These are phyloP conservation scores for Drosophila obscura DNA, from an alignment of 1,140 invertebrate species.

Conservation along the genomic window DNA sequence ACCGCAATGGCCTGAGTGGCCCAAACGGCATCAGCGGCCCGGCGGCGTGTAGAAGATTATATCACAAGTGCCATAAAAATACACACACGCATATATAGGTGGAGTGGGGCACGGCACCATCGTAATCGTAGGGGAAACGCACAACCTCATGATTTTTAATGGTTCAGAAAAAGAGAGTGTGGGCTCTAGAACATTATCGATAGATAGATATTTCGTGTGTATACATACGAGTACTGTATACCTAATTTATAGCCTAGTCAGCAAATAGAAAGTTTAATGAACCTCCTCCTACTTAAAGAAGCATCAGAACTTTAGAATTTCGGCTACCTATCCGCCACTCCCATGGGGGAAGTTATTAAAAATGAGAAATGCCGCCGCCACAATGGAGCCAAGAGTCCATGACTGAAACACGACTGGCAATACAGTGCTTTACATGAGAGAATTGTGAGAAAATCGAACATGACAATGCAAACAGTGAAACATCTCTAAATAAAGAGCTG, in stretches of 20 bases:
- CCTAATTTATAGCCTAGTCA: slow-evolving; percentile 59
- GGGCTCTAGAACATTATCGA: slow-evolving; percentile 37
- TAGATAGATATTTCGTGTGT: slow-evolving; percentile 29
- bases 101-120: no score
- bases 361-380: slow-evolving; percentile 28
- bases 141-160: slow-evolving; percentile 69
- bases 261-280: slow-evolving; percentile 60
- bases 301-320: slow-evolving; percentile 31
- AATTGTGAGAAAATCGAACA: slow-evolving; percentile 17
- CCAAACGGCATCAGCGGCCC: slow-evolving; percentile 6
- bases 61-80: slow-evolving; percentile 51
- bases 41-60: slow-evolving; percentile 38
- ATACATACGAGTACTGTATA: slow-evolving; percentile 9
- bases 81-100: no score
- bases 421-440: no score
- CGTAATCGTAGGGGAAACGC: slow-evolving; percentile 29
- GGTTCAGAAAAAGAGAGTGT: slow-evolving; percentile 18
- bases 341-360: slow-evolving; percentile 39
- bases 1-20: no score
- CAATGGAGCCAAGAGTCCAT: slow-evolving; percentile 17
- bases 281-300: slow-evolving; percentile 55
- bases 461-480: slow-evolving; percentile 11
- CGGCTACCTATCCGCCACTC: slow-evolving; percentile 25
- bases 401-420: not conserved
- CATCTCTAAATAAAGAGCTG: no score